A percentile compares a stretch with the other conserved stretches of the same genome.
These are phyloP conservation scores for Phaethon lepturus DNA, from an alignment of 2,113 vertebrate species.

Conservation along the genomic window DNA sequence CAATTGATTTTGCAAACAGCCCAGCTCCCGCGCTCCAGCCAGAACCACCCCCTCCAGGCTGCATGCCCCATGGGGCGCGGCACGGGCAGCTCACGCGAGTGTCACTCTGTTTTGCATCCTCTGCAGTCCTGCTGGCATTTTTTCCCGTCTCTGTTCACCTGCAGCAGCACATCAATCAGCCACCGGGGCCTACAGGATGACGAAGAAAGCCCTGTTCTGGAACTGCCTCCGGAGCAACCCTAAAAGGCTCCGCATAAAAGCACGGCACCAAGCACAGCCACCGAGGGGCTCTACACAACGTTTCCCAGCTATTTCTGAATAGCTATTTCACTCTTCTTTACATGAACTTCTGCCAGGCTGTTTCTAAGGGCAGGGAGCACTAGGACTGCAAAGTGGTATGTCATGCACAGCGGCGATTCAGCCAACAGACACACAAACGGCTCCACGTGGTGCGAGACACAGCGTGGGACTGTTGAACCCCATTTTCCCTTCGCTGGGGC, in stretches of 20 bases:
- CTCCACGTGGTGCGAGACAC: neutral
- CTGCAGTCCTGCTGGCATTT: neutral
- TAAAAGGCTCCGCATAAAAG: neutral
- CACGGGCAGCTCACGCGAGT: neutral
- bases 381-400: neutral
- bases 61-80: rapidly evolving
- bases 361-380: neutral
- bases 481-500: neutral
- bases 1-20: neutral
- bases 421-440: neutral
- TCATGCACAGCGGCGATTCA: neutral
- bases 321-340: neutral
- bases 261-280: neutral
- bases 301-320: neutral
- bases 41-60: neutral
- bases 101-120: neutral
- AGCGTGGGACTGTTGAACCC: neutral
- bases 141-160: rapidly evolving
- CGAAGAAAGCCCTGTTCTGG: neutral
- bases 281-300: neutral
- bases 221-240: neutral
- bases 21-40: neutral
- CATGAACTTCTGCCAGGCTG: neutral
- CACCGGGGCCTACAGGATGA: neutral
- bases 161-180: neutral